Base-by-base conservation (phyloP, 2,888 invertebrate species). In the Lasioglossum leucozonium region DNA sequence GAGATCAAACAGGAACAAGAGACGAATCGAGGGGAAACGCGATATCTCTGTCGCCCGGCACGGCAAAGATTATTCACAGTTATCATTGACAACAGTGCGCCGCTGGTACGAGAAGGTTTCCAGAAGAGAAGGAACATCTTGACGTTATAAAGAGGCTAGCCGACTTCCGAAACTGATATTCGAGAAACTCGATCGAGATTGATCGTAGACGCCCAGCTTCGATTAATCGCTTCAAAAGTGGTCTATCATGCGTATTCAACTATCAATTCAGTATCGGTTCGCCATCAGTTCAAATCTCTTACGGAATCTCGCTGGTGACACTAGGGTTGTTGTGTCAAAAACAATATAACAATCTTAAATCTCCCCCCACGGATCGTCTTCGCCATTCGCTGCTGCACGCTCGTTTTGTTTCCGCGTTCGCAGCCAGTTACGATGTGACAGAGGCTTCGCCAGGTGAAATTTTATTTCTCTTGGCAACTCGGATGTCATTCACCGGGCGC, bases 341-440 rank as follows among this genome's bases (percentile, higher is more conserved):
- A 83, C 75, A 85, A 65, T 82, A 77, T 81, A 85, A 69, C 82
- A 84, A 87, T 86, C 90, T n/a, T 81, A 78, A 82, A 88, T 83
- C 86, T 84, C 22, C 69, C 47, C 22, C 6, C 8, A 0, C 78
- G 4, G 84, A 86, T 88, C 79, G 85, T 72, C 80, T 75, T 83
- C 78, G 67, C 86, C 89, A 89, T 83, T 88, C 89, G 89, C 90
- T 88, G 87, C 89, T 86, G 87, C 89, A 84, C 86, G 74, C 80
- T 58, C 72, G 76, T 77, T 72, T 81, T 72, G 65, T 82, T 87
- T 82, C 51, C 58, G 37, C 71, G 69, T 69, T 72, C 74, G 72
- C 80, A 73, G 72, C 79, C 79, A 55, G 80, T 84, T 75, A 79
- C 84, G 77, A 58, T 47, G 79, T 67, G 76, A 78, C 75, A 22